Conservation (phyloP, 2,888 invertebrate species). For the Herminia tarsipennalis region DNA sequence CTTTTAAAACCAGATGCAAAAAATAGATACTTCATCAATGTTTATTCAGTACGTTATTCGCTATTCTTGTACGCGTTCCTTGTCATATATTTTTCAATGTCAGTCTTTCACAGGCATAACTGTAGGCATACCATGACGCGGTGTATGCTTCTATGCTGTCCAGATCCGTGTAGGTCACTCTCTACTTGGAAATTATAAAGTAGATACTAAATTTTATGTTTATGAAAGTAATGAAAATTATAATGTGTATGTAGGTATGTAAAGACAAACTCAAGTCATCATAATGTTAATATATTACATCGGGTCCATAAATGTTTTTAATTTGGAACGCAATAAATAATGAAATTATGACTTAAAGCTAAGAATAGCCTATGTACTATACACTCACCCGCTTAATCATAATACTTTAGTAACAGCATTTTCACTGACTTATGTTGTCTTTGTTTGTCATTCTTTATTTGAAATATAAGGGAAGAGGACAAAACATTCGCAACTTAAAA, state of each 20-base stretch:
- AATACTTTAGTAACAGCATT: no score
- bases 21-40: conserved; percentile 56
- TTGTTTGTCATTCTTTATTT: no score
- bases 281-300: background rate
- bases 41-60: conserved; percentile 68
- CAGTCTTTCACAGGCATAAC: conserved; percentile 53
- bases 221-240: conserved; percentile 3
- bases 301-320: no score
- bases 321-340: no score
- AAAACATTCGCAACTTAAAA: no score
- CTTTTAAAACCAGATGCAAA: conserved; percentile 35
- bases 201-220: conserved; percentile 1
- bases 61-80: conserved; percentile 57
- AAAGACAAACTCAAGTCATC: background rate
- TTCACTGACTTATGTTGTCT: no score
- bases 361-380: no score
- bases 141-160: conserved; percentile 34
- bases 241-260: background rate
- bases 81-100: conserved; percentile 71
- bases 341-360: no score
- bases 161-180: conserved; percentile 38
- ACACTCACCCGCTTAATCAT: no score
- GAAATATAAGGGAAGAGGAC: no score
- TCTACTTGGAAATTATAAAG: conserved; percentile 4
- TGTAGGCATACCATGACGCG: no score